Evolutionary conservation across 2,797 vertebrate genomes (phyloP), one percentile per base, ranked within the genome.

Genomic region (Sphenopsis melanotis): DNA sequence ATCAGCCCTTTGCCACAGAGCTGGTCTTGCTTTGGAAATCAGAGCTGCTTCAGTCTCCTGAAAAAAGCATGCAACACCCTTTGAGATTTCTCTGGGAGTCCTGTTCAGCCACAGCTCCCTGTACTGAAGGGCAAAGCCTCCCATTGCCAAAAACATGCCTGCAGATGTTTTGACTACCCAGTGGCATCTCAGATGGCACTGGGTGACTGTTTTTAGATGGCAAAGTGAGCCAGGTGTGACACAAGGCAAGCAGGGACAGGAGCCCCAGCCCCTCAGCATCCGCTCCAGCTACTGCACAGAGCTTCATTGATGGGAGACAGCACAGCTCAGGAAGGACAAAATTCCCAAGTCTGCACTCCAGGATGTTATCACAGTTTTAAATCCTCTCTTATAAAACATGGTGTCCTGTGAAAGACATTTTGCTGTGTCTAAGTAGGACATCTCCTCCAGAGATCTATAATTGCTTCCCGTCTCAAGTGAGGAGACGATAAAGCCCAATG

Each of bases 361-460:
- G 55, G 39, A 50, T 36, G 17, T 47, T 61, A 85, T 55, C 10
- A 26, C 5, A 65, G 13, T 37, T 87, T 41, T 65, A 56, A 92
- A 69, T 78, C 36, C 59, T 65, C 52, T 49, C 23, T 76, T 69
- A 47, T 11, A 34, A 79, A 90, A 55, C 50, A 44, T 0, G 0
- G 2, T 11, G 19, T 69, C 34, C 59, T 57, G 20, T 78, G 53
- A 66, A 49, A 89, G 69, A 61, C 69, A 42, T 49, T 82, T 70
- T 84, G 42, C 65, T 39, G 22, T 72, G 52, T 18, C 68, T 70
- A 93, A 88, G 83, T 70, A 88, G 80, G 66, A 90, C 77, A 93
- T 88, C 79, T 88, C 1, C 89, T 66, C 49, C 72, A 76, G 56
- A 88, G 50, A 89, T 87, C 61, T 86, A 8, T 68, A 95, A 78